phyloP scores from a whole-genome alignment of 2,797 vertebrate genomes.

The Malurus leucopterus region DNA sequence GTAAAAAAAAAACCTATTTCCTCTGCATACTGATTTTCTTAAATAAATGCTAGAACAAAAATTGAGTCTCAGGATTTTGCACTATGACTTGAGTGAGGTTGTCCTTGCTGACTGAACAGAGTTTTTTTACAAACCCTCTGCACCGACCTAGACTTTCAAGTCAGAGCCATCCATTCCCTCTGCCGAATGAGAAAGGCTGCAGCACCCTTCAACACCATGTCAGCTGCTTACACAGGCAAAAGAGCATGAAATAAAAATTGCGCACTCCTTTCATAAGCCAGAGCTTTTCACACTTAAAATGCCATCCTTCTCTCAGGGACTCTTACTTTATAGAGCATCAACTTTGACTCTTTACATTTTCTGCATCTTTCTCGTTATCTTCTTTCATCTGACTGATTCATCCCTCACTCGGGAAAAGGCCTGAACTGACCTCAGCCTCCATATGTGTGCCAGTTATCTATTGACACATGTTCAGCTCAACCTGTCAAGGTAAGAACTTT shows the following conservation, averaged over 20 bases:
- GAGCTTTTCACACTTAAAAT: background rate
- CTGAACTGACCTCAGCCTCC: background rate
- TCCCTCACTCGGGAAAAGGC: background rate
- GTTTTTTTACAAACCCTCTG: background rate
- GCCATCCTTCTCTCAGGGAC: background rate
- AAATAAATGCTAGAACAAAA: background rate
- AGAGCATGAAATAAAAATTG: background rate
- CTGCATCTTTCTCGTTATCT: background rate
- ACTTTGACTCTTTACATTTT: background rate
- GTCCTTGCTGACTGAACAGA: background rate
- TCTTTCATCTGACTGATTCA: background rate
- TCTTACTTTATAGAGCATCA: background rate
- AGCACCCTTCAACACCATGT: background rate
- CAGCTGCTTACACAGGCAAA: background rate
- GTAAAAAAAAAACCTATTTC: background rate
- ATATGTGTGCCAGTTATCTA: background rate
- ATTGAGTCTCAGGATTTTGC: background rate
- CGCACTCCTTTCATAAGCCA: background rate
- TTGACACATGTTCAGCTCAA: background rate
- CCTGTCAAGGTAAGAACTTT: background rate
- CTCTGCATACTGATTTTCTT: background rate
- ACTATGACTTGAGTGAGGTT: background rate
- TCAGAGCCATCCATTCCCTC: background rate
- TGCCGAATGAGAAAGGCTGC: fast-evolving
- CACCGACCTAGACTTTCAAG: background rate